These are phyloP conservation scores for Calyptommatus sinebrachiatus DNA, from an alignment of 2,113 vertebrate genomes.

Conservation along the genomic window DNA sequence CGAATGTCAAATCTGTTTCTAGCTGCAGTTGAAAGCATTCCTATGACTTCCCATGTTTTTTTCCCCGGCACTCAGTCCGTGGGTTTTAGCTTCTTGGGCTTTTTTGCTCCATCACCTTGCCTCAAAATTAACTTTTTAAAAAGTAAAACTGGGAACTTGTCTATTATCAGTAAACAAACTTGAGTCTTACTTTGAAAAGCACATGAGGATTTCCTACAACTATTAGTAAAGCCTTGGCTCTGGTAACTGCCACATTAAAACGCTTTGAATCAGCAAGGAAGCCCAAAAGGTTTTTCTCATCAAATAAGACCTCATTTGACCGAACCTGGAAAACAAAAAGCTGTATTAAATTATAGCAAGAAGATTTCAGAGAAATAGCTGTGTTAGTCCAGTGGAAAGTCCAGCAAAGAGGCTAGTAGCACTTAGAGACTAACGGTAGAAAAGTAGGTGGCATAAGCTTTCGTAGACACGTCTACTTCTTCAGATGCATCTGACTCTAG, in stretches of 20 bases:
- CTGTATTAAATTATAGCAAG: not conserved
- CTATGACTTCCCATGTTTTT: not conserved
- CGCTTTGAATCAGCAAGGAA: constrained; percentile 91
- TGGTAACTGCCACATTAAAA: constrained; percentile 93
- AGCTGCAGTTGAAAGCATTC: not conserved
- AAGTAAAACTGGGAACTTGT: not conserved
- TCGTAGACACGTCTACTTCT: too few relatives aligned
- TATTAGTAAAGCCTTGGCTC: constrained; percentile 89
- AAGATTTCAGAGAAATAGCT: too few relatives aligned
- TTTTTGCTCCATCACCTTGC: not conserved
- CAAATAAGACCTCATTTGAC: constrained; percentile 75
- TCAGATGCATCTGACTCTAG: too few relatives aligned
- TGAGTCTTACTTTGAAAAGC: constrained; percentile 79
- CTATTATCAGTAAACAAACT: accelerated
- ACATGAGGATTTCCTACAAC: constrained; percentile 90
- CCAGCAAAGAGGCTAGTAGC: too few relatives aligned
- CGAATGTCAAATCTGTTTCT: not conserved
- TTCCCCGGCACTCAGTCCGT: not conserved
- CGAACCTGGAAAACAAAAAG: constrained; percentile 79
- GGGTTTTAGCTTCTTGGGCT: not conserved
- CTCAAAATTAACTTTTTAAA: not conserved
- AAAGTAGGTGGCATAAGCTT: too few relatives aligned
- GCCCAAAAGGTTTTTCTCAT: constrained; percentile 77
- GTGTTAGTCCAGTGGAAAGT: too few relatives aligned
- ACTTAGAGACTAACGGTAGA: too few relatives aligned